Evolutionary conservation across 2,113 vertebrate genomes (phyloP).

Genomic region (Limnothrissa miodon): DNA sequence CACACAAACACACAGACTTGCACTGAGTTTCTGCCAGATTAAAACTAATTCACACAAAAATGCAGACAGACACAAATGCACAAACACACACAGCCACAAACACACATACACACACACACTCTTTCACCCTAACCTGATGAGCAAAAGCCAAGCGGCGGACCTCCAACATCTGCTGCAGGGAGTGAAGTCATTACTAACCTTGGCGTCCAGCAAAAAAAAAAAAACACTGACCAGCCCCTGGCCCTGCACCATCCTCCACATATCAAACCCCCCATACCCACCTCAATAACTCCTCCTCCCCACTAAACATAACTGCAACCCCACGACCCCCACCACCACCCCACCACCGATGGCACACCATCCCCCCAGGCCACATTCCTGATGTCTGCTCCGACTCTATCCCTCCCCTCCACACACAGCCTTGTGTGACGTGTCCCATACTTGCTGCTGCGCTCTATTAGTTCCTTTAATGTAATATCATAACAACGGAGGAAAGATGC

Average conservation of each 20-base stretch:
- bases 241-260: not conserved
- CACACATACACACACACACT: not conserved
- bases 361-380: not conserved
- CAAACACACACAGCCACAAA: not conserved
- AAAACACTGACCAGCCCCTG: constrained; percentile 2
- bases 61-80: not conserved
- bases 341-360: not conserved
- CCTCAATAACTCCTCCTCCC: not conserved
- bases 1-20: not conserved
- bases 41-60: not conserved
- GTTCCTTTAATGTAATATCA: constrained; percentile 66
- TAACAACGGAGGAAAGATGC: constrained; percentile 58
- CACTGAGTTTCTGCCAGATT: not conserved
- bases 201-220: constrained; percentile 40
- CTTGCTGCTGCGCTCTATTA: constrained; percentile 64
- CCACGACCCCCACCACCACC: not conserved
- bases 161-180: constrained; percentile 19
- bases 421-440: constrained; percentile 58
- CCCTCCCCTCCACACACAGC: constrained; percentile 10
- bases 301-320: not conserved
- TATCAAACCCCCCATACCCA: no score
- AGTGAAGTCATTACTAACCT: constrained; percentile 61
- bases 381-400: not conserved
- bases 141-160: constrained; percentile 51
- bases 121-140: constrained; percentile 46